Conservation (phyloP, 2,888 invertebrate species). For the Nysson spinosus region DNA sequence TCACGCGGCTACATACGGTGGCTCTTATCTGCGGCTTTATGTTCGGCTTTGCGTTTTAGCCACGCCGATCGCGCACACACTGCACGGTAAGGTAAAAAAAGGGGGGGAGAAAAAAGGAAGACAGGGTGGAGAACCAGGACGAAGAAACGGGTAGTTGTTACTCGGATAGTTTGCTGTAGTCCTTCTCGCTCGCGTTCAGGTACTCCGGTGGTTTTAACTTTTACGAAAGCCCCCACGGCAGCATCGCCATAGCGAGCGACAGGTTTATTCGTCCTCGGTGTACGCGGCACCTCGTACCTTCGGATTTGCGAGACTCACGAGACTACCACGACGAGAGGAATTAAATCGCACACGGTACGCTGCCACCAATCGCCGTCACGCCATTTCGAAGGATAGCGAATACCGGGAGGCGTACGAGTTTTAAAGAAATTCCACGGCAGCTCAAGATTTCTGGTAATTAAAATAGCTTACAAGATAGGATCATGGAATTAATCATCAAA, state of each 20-base stretch:
- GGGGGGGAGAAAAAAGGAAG: constrained; percentile 15
- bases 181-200: constrained; percentile 52
- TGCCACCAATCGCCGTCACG: neutral
- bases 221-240: constrained; percentile 44
- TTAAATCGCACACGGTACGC: constrained; percentile 17
- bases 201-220: constrained; percentile 60
- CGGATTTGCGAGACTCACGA: constrained; percentile 56
- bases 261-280: constrained; percentile 62
- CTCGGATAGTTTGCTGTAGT: too few relatives aligned
- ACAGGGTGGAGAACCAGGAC: neutral
- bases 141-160: too few relatives aligned
- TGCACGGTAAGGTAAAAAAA: neutral
- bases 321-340: constrained; percentile 18
- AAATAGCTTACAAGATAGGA: too few relatives aligned
- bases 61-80: constrained; percentile 43
- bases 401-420: too few relatives aligned
- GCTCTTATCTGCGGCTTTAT: constrained; percentile 74
- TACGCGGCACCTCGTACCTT: constrained; percentile 52
- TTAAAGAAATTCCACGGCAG: too few relatives aligned
- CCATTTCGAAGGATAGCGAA: too few relatives aligned
- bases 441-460: too few relatives aligned
- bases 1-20: constrained; percentile 61
- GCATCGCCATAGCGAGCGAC: constrained; percentile 50
- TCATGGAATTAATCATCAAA: too few relatives aligned
- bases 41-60: constrained; percentile 71